A percentile compares a stretch with the other conserved stretches of the same genome.
phyloP scores from a whole-genome alignment of 2,888 invertebrate species.

The Elmis aenea region DNA sequence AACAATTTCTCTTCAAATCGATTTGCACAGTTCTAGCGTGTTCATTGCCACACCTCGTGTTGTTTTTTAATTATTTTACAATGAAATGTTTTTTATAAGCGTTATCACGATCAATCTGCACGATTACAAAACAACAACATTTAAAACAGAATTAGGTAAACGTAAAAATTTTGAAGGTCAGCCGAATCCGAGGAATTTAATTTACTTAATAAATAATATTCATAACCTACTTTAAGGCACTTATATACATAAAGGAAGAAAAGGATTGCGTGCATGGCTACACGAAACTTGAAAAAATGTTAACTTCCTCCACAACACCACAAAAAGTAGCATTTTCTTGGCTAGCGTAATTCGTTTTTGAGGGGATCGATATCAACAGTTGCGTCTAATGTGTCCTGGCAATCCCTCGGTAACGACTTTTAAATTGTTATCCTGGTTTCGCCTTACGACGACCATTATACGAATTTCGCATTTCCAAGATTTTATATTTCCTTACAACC shows the following conservation, averaged over 20 bases:
- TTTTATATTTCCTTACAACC: slow-evolving; percentile 20
- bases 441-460: slow-evolving; percentile 22
- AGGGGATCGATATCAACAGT: slow-evolving; percentile 40
- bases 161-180: too few relatives aligned
- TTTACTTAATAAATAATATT: too few relatives aligned
- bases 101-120: too few relatives aligned
- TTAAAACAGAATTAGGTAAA: too few relatives aligned
- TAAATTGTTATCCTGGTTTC: slow-evolving; percentile 40
- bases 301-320: slow-evolving; percentile 16
- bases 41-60: too few relatives aligned
- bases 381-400: slow-evolving; percentile 43
- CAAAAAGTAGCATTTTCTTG: slow-evolving; percentile 30
- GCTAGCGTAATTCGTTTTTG: slow-evolving; percentile 38
- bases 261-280: slow-evolving; percentile 16
- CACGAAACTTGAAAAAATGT: slow-evolving; percentile 20
- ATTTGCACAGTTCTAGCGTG: too few relatives aligned
- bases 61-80: too few relatives aligned
- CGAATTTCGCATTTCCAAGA: slow-evolving; percentile 20
- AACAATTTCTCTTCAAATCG: too few relatives aligned
- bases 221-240: slow-evolving; percentile 19
- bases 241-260: too few relatives aligned
- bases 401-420: slow-evolving; percentile 43
- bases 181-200: too few relatives aligned
- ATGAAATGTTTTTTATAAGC: too few relatives aligned
- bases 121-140: too few relatives aligned